Evolutionary conservation across 2,888 invertebrate genomes (phyloP).

Genomic region (Drosophila hamatofila): DNA sequence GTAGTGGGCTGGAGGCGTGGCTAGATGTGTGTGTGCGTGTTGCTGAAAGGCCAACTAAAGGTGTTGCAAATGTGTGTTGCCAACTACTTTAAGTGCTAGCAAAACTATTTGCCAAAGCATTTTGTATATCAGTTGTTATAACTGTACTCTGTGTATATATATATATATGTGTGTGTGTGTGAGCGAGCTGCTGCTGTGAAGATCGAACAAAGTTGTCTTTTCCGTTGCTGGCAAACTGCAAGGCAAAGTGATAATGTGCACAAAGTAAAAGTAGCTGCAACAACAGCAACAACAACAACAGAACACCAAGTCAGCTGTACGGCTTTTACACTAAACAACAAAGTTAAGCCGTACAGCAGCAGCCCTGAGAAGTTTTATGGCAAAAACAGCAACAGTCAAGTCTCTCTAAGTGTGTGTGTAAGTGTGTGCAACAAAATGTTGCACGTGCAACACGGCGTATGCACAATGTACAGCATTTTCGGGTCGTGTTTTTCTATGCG

Average conservation of each 20-base stretch:
- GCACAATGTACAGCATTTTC: constrained; percentile 43
- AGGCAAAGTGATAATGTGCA: constrained; percentile 70
- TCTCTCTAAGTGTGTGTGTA: background rate
- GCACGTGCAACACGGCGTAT: constrained; percentile 69
- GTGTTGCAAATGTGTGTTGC: constrained; percentile 66
- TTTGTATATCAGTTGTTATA: constrained; percentile 43
- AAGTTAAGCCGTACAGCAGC: constrained; percentile 64
- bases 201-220: constrained; percentile 72
- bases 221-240: constrained; percentile 38
- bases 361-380: constrained; percentile 62
- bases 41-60: constrained; percentile 66
- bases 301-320: constrained; percentile 46
- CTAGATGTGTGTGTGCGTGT: constrained; percentile 14
- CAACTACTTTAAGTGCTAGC: constrained; percentile 70
- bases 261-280: constrained; percentile 69
- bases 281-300: constrained; percentile 24
- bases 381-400: constrained; percentile 30
- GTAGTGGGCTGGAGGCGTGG: background rate
- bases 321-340: constrained; percentile 76
- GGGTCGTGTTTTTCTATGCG: constrained; percentile 33
- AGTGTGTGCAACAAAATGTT: constrained; percentile 48
- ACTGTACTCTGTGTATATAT: background rate
- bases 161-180: constrained; percentile 9
- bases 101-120: constrained; percentile 64
- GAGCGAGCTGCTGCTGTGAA: constrained; percentile 21